Conservation (phyloP, 2,888 invertebrate species). For the Plutella xylostella region DNA sequence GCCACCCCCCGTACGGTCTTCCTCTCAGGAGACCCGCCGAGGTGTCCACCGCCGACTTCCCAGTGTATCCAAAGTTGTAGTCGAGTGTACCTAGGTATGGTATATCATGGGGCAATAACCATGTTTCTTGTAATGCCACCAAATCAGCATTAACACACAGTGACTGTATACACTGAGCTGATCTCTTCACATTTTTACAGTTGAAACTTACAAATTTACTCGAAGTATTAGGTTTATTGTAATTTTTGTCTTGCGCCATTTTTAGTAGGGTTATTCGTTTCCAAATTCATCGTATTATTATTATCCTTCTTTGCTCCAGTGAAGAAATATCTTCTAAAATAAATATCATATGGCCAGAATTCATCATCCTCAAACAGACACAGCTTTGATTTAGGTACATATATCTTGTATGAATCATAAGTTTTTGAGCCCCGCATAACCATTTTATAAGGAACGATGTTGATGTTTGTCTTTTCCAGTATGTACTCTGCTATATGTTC, state of each 20-base stretch:
- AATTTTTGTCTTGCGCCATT: not conserved
- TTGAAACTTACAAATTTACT: not conserved
- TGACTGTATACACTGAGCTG: not conserved
- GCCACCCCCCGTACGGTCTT: no score
- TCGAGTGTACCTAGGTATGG: not conserved
- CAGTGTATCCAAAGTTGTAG: not conserved
- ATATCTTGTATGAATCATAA: constrained; percentile 11
- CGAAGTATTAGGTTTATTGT: not conserved
- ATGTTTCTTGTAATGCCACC: not conserved
- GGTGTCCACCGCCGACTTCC: not conserved
- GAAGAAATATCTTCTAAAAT: constrained; percentile 9
- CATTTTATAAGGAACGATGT: not conserved
- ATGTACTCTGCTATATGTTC: constrained; percentile 10
- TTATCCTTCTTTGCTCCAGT: not conserved
- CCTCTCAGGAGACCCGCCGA: not conserved
- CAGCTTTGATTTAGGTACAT: constrained; percentile 12
- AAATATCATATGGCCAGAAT: constrained; percentile 15
- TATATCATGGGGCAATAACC: not conserved
- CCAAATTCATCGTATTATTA: no score
- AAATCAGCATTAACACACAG: not conserved
- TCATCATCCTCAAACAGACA: constrained; percentile 12
- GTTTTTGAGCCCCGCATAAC: not conserved
- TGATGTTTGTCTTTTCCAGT: not conserved
- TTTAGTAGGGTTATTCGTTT: not conserved
- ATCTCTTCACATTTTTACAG: not conserved